These are phyloP conservation scores for Caranx melampygus DNA, from an alignment of 2,113 vertebrate genomes.

Conservation along the genomic window DNA sequence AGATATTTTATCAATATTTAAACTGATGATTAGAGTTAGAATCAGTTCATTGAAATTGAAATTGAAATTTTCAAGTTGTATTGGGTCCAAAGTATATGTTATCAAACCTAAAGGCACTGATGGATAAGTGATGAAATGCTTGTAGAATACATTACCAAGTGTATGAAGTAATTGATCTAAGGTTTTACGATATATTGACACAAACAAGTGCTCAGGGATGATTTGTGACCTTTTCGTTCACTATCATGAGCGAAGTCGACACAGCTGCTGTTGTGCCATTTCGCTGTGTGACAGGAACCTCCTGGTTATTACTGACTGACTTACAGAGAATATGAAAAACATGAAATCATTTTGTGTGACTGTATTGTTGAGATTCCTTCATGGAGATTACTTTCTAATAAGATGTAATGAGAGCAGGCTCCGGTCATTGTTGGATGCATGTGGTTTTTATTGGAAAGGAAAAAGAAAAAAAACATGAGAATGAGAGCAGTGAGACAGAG, in stretches of 20 bases:
- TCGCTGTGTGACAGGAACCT: constrained; percentile 18
- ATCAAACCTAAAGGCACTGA: not conserved
- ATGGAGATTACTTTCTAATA: constrained; percentile 30
- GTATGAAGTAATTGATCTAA: not conserved
- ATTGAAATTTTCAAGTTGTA: not conserved
- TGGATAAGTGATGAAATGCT: not conserved
- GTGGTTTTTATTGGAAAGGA: not conserved
- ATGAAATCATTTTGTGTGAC: constrained; percentile 2
- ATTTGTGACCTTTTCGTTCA: not conserved
- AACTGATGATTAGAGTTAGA: not conserved
- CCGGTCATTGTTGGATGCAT: not conserved
- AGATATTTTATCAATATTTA: not conserved
- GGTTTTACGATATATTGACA: not conserved
- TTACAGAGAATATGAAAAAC: constrained; percentile 16
- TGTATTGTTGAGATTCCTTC: constrained; percentile 19
- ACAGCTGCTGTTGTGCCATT: constrained; percentile 57
- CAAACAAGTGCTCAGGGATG: not conserved
- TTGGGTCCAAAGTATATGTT: no score
- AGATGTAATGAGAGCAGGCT: constrained; percentile 21
- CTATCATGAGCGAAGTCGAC: constrained; percentile 7
- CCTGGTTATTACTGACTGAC: constrained; percentile 23
- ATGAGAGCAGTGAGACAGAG: not conserved
- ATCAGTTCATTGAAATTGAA: not conserved
- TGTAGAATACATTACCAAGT: not conserved
- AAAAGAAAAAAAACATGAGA: not conserved